Percentiles rank a stretch among this genome's conserved stretches.
Evolutionary conservation across 2,113 vertebrate species (phyloP).

Genomic region (Pogona vitticeps): DNA sequence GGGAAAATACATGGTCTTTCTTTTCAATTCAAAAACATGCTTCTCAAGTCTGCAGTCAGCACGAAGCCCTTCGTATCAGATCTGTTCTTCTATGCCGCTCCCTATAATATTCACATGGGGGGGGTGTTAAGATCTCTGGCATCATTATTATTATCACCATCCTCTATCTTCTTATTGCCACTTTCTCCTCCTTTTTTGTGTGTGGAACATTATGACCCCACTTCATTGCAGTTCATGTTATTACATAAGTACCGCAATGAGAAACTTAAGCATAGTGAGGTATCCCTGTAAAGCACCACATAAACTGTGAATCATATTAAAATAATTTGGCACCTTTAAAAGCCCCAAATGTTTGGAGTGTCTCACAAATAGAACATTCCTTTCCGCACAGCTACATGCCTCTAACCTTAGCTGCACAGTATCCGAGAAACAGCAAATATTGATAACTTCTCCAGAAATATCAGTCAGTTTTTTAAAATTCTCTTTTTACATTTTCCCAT

Average conservation of each 20-base stretch:
- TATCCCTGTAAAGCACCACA: conserved; percentile 49
- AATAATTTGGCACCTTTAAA: conserved; percentile 38
- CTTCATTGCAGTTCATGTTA: conserved; percentile 19
- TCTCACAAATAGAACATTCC: conserved; percentile 13
- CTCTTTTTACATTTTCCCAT: background rate
- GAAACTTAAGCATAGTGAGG: conserved; percentile 40
- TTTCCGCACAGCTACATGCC: background rate
- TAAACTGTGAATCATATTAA: conserved; percentile 42
- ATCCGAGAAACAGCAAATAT: conserved; percentile 8
- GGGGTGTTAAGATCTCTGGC: background rate
- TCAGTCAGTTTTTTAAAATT: background rate
- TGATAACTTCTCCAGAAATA: background rate
- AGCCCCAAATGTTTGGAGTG: conserved; percentile 18
- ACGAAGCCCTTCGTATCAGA: conserved; percentile 6
- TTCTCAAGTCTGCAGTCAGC: background rate
- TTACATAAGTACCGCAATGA: conserved; percentile 48
- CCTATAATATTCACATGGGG: background rate
- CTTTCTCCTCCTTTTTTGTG: conserved; percentile 13
- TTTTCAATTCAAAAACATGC: background rate
- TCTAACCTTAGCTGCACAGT: background rate
- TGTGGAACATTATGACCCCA: conserved; percentile 26
- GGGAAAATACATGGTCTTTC: conserved; percentile 10
- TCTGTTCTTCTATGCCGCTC: conserved; percentile 13
- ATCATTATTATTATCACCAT: conserved; percentile 28
- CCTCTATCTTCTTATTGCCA: conserved; percentile 29